These are phyloP conservation scores for Plotosus lineatus DNA, from an alignment of 2,113 vertebrate genomes.

Conservation along the genomic window DNA sequence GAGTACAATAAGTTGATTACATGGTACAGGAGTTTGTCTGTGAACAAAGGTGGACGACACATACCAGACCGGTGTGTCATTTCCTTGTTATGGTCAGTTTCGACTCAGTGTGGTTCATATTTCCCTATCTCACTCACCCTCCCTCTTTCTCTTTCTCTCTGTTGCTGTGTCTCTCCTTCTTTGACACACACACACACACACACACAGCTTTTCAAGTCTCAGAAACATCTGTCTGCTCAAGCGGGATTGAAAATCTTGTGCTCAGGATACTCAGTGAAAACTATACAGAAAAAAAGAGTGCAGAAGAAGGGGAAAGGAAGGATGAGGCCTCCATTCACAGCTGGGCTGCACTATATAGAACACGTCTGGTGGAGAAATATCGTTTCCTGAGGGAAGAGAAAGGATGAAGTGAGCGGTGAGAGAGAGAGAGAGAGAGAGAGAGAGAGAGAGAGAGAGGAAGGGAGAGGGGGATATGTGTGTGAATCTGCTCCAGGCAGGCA, in stretches of 20 bases:
- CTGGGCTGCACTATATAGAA: constrained; percentile 42
- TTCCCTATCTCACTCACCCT: constrained; percentile 1
- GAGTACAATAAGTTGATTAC: not conserved
- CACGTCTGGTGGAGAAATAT: constrained; percentile 29
- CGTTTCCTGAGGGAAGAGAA: constrained; percentile 39
- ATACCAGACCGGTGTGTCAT: constrained; percentile 40
- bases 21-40: constrained; percentile 45
- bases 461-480: constrained; percentile 42
- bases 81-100: constrained; percentile 31
- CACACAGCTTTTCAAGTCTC: not conserved
- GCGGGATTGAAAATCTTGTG: not conserved
- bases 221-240: constrained; percentile 31
- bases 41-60: constrained; percentile 31
- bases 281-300: constrained; percentile 56
- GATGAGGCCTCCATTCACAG: constrained; percentile 37
- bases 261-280: constrained; percentile 17
- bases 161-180: no score
- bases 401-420: constrained; percentile 31
- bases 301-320: constrained; percentile 37
- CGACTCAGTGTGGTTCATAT: constrained; percentile 6
- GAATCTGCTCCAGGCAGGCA: constrained; percentile 34
- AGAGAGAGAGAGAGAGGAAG: constrained; percentile 54
- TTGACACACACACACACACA: constrained; percentile 13
- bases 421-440: constrained; percentile 7
- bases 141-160: no score